Evolutionary conservation across 2,888 invertebrate genomes (phyloP), one percentile per base, ranked within the genome.

Genomic region (Limnephilus rhombicus): DNA sequence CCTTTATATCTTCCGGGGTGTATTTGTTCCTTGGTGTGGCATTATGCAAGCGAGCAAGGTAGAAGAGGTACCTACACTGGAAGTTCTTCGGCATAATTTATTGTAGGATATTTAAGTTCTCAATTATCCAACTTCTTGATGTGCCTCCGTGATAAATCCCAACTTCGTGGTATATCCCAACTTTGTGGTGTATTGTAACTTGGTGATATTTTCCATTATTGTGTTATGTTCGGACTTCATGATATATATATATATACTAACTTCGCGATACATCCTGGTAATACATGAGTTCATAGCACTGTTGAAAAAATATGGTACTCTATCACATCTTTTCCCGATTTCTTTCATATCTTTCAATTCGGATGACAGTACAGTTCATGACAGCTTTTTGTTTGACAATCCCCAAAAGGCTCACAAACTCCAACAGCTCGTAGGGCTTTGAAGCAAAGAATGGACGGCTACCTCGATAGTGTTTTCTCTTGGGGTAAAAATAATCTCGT

Each of bases 41-140:
- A 53, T 87, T 87, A 87, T 68, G 68, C 87, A 87, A 49, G 7
- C 31, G 68, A 29, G 24, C 2, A 87, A 29, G 86, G 37, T 41
- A 7, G 83, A 15, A 18, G 53, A 18, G 83, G 34, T 9, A 15
- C 7, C 29, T n/a, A 81, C 53, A 53, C 3, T 53, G 15, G 4
- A 24, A 68, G 24, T 68, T 68, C 68, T 7, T 18, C 5, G 68
- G 24, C 24, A 68, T 68, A 68, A 68, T 68, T 24, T 68, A 68
- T 24, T 24, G 68, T 24, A 68, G 1, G 18, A 7, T n/a, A 18
- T 53, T 49, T 49, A 49, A 49, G 5, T 53, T 18, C 18, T 15
- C 15, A 15, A 49, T 15, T 49, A 53, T 53, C 18, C 18, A 53
- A 18, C 3, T 53, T n/a, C 68, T 24, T 68, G 24, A 68, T 24